Evolutionary conservation across 2,797 vertebrate species (phyloP).

Genomic region (Darevskia nairensis): DNA sequence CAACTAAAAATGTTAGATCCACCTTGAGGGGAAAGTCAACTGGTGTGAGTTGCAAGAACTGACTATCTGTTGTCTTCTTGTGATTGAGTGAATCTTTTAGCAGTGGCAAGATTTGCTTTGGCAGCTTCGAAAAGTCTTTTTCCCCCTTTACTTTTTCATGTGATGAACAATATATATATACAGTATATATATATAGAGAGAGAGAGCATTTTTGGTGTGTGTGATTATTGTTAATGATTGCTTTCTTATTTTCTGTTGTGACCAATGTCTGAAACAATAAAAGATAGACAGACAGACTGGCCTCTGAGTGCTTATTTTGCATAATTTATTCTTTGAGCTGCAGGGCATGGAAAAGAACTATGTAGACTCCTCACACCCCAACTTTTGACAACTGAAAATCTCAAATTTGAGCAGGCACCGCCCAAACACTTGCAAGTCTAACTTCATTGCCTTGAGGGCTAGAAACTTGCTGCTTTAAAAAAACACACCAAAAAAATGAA

Average conservation of each 20-base stretch:
- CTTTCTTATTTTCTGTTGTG: neutral
- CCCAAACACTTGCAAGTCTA: neutral
- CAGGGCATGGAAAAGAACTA: neutral
- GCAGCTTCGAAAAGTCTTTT: neutral
- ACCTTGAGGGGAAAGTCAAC: too few species aligned
- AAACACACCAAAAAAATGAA: neutral
- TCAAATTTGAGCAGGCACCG: neutral
- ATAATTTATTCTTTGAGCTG: neutral
- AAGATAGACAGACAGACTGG: neutral
- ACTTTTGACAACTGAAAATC: neutral
- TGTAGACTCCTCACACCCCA: neutral
- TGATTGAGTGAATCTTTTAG: neutral
- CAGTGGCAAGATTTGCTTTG: neutral
- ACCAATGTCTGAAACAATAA: neutral
- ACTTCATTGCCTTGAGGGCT: conserved; percentile 5
- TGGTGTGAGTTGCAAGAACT: too few species aligned
- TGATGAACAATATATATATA: neutral
- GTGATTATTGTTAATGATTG: neutral
- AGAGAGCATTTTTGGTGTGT: neutral
- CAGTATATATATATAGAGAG: too few species aligned
- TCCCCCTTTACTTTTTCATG: neutral
- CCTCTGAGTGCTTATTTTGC: neutral
- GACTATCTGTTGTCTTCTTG: neutral
- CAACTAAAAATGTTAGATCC: too few species aligned
- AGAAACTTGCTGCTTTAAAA: conserved; percentile 3